Percentiles rank a stretch among this genome's conserved stretches.
These are phyloP conservation scores for Malurus melanocephalus DNA, from an alignment of 2,113 vertebrate genomes.

Conservation along the genomic window DNA sequence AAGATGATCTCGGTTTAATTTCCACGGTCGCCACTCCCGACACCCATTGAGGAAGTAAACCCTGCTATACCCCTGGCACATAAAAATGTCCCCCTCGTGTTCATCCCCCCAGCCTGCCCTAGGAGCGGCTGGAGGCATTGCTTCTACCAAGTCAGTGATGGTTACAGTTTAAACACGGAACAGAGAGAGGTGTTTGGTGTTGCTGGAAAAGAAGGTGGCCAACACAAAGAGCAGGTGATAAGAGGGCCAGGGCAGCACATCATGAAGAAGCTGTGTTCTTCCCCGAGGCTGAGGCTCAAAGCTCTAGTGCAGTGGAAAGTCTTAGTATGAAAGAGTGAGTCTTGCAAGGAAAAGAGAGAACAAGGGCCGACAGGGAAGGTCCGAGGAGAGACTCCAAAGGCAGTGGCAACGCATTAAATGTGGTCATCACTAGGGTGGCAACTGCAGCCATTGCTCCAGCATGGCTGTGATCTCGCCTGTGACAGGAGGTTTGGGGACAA, in stretches of 20 bases:
- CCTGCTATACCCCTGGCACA: neutral
- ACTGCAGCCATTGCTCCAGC: neutral
- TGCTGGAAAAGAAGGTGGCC: neutral
- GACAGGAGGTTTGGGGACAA: neutral
- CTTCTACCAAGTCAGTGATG: neutral
- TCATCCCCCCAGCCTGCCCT: accelerated
- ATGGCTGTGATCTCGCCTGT: neutral
- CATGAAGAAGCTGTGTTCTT: neutral
- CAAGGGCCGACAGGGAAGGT: neutral
- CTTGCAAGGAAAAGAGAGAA: slow-evolving; percentile 9
- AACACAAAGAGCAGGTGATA: neutral
- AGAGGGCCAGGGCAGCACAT: neutral
- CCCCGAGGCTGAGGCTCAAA: neutral
- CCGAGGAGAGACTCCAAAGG: neutral
- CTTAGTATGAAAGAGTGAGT: neutral
- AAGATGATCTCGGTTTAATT: neutral
- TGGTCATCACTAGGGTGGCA: neutral
- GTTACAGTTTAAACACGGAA: neutral
- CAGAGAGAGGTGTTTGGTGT: neutral
- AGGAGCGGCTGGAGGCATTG: neutral
- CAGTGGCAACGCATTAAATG: neutral
- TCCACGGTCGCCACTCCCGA: neutral
- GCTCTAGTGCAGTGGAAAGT: slow-evolving; percentile 6
- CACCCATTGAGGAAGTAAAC: neutral
- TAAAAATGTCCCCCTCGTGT: neutral